Base-by-base conservation (phyloP, 1,140 invertebrate species). In the Drosophila athabasca region DNA sequence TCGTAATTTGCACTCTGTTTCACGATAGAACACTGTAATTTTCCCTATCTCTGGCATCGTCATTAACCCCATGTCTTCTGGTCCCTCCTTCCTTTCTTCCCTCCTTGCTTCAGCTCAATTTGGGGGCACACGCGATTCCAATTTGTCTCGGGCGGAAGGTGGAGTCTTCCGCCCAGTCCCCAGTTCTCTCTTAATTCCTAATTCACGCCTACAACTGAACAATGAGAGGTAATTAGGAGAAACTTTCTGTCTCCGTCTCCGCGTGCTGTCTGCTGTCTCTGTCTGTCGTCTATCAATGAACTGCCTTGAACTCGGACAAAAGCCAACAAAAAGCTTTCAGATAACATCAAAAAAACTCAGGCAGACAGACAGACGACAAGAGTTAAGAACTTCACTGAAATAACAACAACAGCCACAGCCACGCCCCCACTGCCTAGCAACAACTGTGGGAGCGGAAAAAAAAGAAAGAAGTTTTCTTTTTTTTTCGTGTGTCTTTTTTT, bases 251-350 rank as follows among this genome's bases (percentile, higher is more conserved):
- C 35, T 39, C 7, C 8, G 35, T 39, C 35, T 11, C 8, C 26
- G 35, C n/a, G 17, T 19, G 35, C 4, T n/a, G 9, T 26, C 17
- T 19, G 0, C 17, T 19, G 17, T 19, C 6, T 1, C 65, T 53
- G 19, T 61, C 46, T 49, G 11, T 26, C 31, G 52, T 53, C 64
- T 65, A 80, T 73, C 72, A 74, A 73, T 77, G 82, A 84, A 84
- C 82, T 60, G 77, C 78, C 81, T 84, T 84, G 81, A 84, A 84
- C 82, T 70, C 64, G 22, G 19, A 13, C 52, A 22, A 43, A 4
- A 5, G 55, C 29, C 39, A 54, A 41, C 6, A 53, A 54, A 49
- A 46, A 19, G 29, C 49, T 52, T 57, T 52, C 41, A 64, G 46
- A 43, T 52, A 73, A 57, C 39, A 50, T 41, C 19, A 68, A 76